Percentiles rank a stretch among this genome's conserved stretches.
Conservation (phyloP, 2,113 vertebrate genomes). For the Isichthys henryi region DNA sequence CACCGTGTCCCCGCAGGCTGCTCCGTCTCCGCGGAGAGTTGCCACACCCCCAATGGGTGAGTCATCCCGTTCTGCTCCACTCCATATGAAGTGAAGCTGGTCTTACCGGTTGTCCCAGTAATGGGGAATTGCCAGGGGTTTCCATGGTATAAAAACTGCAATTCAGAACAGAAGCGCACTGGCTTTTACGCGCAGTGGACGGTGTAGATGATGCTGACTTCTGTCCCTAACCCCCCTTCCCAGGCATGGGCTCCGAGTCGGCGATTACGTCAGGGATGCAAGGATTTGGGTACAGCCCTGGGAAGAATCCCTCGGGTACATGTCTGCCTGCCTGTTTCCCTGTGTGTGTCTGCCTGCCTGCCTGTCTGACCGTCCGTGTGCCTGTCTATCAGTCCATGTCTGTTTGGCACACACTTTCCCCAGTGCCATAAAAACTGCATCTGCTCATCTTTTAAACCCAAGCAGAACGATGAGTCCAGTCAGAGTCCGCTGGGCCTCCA, state of each 20-base stretch:
- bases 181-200: not conserved
- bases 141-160: not conserved
- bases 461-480: not conserved
- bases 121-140: not conserved
- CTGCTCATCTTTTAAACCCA: not conserved
- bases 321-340: not conserved
- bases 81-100: not conserved
- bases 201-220: slow-evolving; percentile 13
- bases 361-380: not conserved
- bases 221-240: not conserved
- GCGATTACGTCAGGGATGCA: slow-evolving; percentile 64
- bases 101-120: not conserved
- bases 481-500: not conserved
- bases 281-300: slow-evolving; percentile 81
- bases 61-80: not conserved
- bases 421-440: not conserved
- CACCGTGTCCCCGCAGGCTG: slow-evolving; percentile 36
- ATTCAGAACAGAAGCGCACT: not conserved
- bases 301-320: slow-evolving; percentile 58
- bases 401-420: not conserved
- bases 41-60: slow-evolving; percentile 41
- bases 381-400: not conserved
- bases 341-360: not conserved
- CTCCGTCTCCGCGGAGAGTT: slow-evolving; percentile 22
- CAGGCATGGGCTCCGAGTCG: slow-evolving; percentile 83